Conservation (phyloP, 37 sponge, comb jelly and placozoan species). For the Amphimedon queenslandica region DNA sequence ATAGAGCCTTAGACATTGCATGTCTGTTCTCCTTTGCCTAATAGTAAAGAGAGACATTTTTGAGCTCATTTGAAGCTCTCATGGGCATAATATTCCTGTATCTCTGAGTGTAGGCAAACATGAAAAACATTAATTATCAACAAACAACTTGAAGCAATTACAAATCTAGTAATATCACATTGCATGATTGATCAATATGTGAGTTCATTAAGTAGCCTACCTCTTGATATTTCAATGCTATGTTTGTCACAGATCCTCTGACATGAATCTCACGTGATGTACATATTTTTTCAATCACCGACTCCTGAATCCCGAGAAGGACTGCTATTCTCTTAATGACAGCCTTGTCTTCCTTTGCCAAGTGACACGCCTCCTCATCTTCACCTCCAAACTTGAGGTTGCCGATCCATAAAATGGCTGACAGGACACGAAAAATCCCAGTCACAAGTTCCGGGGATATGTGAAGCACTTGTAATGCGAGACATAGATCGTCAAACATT, state of each 20-base stretch:
- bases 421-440: conserved; percentile 75
- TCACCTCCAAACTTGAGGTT: conserved; percentile 78
- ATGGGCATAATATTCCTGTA: background rate
- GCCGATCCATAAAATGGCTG: conserved; percentile 89
- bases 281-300: conserved; percentile 54
- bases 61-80: background rate
- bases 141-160: too few relatives aligned
- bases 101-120: background rate
- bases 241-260: conserved; percentile 74
- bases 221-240: conserved; percentile 80
- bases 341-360: conserved; percentile 49
- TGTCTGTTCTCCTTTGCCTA: conserved; percentile 89
- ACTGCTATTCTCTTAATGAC: conserved; percentile 54
- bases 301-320: conserved; percentile 70
- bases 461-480: conserved; percentile 83
- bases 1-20: conserved; percentile 94
- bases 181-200: background rate
- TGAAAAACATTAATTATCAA: background rate
- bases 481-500: conserved; percentile 82
- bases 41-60: background rate
- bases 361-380: conserved; percentile 73
- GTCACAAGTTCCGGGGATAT: conserved; percentile 50
- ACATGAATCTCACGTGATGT: conserved; percentile 82
- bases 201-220: conserved; percentile 28
- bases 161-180: too few relatives aligned